Base-by-base conservation (phyloP, 2,888 invertebrate species). In the Serripes groenlandicus region DNA sequence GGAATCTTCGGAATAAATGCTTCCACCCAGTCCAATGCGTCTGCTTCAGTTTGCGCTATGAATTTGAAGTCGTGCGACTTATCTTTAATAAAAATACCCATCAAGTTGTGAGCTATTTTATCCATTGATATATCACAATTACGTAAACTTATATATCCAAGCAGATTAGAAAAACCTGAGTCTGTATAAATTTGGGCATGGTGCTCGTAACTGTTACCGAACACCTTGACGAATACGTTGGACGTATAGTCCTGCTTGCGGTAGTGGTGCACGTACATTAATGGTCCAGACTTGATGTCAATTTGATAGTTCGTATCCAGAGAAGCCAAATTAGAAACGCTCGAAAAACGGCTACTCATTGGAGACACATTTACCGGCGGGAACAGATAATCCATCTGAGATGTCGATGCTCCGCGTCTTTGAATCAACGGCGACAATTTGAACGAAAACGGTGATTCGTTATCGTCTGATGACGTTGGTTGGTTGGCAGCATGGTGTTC, bases 101-200 rank as follows among this genome's bases (percentile, higher is more conserved):
- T 70, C 3, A 23, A 23, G 18, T n/a, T 72, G 11, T 3, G 0
- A 35, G 56, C 37, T 1, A 3, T 30, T 9, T 21, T 3, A 54
- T 49, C 49, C 30, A 70, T n/a, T n/a, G 21, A 5, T 4, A 72
- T 37, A 3, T 9, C 28, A n/a, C 72, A 35, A 23, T 72, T 72
- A 37, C 72, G n/a, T 18, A 72, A 26, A 26, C 72, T 72, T 35
- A 72, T 37, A n/a, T 58, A 58, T 3, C 58, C 56, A 11, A 58
- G 54, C n/a, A 23, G 72, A 18, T 35, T 28, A 3, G 18, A 28
- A 37, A 23, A 72, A 5, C 58, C 37, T 3, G 23, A 3, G 32
- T 72, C 72, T 0, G 72, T 58, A 34, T 72, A 72, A 1, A 72
- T 26, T 26, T 72, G 72, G 9, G 72, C 72, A 26, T 72, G 72